Evolutionary conservation across 2,888 invertebrate genomes (phyloP), one percentile per base, ranked within the genome.

Genomic region (Mimas tiliae): DNA sequence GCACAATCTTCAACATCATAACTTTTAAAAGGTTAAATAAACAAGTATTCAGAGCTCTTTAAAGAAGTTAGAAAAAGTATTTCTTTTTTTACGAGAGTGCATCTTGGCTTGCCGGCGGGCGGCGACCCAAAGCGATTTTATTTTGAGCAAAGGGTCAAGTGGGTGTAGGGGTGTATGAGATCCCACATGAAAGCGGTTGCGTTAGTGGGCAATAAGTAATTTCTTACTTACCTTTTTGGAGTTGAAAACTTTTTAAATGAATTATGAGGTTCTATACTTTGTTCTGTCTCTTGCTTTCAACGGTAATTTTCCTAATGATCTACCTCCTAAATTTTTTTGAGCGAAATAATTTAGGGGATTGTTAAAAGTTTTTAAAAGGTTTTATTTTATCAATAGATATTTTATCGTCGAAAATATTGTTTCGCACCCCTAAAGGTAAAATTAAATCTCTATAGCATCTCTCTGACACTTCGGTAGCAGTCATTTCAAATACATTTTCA

Each of bases 71-170:
- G 27, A 27, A 27, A 38, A 58, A 53, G 58, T 21, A 45, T 42
- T 34, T 27, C 48, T 45, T 27, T 45, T 70, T 67, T 68, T 72
- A 69, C 65, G 63, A 65, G 65, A 72, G 69, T 65, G 66, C 70
- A 72, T 70, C 71, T 74, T 69, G 68, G 72, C 71, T 71, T 71
- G 68, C 70, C 67, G 72, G 63, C 72, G 70, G 11, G 69, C 67
- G 65, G 53, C 75, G 68, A 74, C 69, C 73, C 71, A 75, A 77
- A 79, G 73, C 71, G 72, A 76, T 76, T 77, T 79, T 78, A 78
- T 78, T 78, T 79, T 73, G 68, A 73, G 70, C 79, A 72, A 75
- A 79, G 83, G 83, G 83, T 82, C 82, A 80, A 81, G 80, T 76
- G 69, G 70, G 69, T 21, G 66, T 63, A 62, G 27, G 68, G 66